Evolutionary conservation across 2,888 invertebrate genomes (phyloP).

Genomic region (Drosophila mulleri): DNA sequence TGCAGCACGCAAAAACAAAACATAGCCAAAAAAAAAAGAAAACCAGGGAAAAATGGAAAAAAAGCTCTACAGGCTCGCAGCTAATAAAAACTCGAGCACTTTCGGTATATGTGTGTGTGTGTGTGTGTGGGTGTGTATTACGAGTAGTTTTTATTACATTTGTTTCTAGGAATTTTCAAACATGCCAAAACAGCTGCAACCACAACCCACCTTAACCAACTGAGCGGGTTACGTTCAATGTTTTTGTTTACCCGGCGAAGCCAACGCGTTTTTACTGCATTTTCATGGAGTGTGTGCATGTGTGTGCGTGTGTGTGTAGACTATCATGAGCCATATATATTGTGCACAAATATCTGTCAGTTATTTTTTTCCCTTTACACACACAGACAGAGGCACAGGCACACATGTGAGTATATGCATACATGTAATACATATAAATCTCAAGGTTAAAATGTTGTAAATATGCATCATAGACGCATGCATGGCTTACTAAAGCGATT

Average conservation of each 20-base stretch:
- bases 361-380: constrained; percentile 36
- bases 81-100: constrained; percentile 65
- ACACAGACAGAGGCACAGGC: not conserved
- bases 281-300: constrained; percentile 39
- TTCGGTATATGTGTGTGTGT: constrained; percentile 19
- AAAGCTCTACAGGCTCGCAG: constrained; percentile 56
- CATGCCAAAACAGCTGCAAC: constrained; percentile 78
- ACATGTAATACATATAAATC: constrained; percentile 57
- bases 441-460: constrained; percentile 73
- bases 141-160: constrained; percentile 80
- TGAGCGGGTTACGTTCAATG: constrained; percentile 56
- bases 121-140: constrained; percentile 45
- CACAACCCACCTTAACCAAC: constrained; percentile 45
- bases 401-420: not conserved
- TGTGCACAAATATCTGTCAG: constrained; percentile 50
- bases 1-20: constrained; percentile 68
- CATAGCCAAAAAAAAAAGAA: constrained; percentile 29
- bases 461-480: constrained; percentile 61
- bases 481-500: constrained; percentile 55
- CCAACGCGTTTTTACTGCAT: constrained; percentile 57
- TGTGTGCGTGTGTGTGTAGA: constrained; percentile 3
- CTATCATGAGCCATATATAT: constrained; percentile 32
- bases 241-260: constrained; percentile 42
- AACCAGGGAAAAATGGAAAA: not conserved
- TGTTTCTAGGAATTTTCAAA: constrained; percentile 79